Conservation (phyloP, 2,888 invertebrate species). For the Zele albiditarsus region DNA sequence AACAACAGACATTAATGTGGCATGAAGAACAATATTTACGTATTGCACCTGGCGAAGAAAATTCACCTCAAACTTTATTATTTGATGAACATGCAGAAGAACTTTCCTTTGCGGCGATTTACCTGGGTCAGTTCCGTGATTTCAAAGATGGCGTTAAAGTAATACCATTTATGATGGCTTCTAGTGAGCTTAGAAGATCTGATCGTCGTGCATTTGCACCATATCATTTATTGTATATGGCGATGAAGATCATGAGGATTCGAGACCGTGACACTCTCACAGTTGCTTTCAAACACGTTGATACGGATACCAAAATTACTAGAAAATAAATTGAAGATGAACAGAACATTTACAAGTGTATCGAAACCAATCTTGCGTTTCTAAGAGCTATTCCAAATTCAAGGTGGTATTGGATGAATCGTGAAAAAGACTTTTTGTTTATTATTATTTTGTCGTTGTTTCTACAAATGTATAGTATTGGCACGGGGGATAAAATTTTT, state of each 20-base stretch:
- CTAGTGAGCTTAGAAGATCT: too few species aligned
- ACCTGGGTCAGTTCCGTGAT: slow-evolving; percentile 62
- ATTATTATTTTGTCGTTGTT: too few species aligned
- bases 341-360: slow-evolving; percentile 56
- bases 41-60: too few species aligned
- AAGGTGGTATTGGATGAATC: too few species aligned
- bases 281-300: slow-evolving; percentile 52
- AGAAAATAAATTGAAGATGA: slow-evolving; percentile 58
- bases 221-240: slow-evolving; percentile 63
- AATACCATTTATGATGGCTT: slow-evolving; percentile 67
- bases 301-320: slow-evolving; percentile 57
- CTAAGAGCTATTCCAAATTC: slow-evolving; percentile 18
- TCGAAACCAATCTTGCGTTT: slow-evolving; percentile 51
- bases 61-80: too few species aligned
- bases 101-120: slow-evolving; percentile 69
- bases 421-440: too few species aligned
- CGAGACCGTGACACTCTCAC: slow-evolving; percentile 43
- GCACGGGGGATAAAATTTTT: too few species aligned
- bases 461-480: too few species aligned
- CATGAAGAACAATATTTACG: too few species aligned
- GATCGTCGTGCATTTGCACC: slow-evolving; percentile 65
- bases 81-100: too few species aligned
- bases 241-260: slow-evolving; percentile 67
- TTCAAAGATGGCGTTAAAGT: slow-evolving; percentile 60
- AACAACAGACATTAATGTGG: too few species aligned